Conservation (phyloP, 1,140 invertebrate species). For the Diabrotica undecimpunctata region DNA sequence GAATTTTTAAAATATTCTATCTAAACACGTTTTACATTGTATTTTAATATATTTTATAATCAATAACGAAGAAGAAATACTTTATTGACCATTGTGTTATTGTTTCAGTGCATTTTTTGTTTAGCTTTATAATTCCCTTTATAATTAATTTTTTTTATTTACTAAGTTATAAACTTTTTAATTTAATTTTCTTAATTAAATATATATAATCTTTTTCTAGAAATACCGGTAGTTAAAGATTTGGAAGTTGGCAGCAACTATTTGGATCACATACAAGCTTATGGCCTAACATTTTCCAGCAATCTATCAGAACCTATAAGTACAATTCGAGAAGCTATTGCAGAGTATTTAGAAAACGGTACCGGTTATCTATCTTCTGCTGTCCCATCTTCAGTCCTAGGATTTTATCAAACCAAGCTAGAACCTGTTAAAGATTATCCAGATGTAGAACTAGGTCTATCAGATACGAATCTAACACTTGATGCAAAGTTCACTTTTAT, state of each 20-base stretch:
- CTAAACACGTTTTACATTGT: no score
- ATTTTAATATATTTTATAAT: no score
- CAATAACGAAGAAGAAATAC: no score
- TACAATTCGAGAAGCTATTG: slow-evolving; percentile 4
- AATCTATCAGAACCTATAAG: slow-evolving; percentile 1
- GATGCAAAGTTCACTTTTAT: background rate
- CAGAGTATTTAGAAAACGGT: slow-evolving; percentile 4
- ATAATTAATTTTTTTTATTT: no score
- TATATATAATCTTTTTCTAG: slow-evolving; percentile 18
- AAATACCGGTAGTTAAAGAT: slow-evolving; percentile 61
- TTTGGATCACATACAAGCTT: slow-evolving; percentile 59
- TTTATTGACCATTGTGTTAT: no score
- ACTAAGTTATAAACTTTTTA: no score
- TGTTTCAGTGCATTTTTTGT: no score
- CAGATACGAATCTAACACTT: background rate
- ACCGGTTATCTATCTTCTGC: background rate
- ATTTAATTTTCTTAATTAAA: no score
- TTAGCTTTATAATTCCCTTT: no score
- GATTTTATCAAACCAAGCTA: background rate
- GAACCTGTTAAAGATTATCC: background rate
- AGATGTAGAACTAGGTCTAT: background rate
- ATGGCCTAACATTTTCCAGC: slow-evolving; percentile 12
- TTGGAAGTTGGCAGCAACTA: slow-evolving; percentile 68
- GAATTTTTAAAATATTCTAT: no score
- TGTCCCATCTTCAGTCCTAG: background rate